phyloP scores from a whole-genome alignment of 1,140 invertebrate species.

The Sitophilus oryzae region DNA sequence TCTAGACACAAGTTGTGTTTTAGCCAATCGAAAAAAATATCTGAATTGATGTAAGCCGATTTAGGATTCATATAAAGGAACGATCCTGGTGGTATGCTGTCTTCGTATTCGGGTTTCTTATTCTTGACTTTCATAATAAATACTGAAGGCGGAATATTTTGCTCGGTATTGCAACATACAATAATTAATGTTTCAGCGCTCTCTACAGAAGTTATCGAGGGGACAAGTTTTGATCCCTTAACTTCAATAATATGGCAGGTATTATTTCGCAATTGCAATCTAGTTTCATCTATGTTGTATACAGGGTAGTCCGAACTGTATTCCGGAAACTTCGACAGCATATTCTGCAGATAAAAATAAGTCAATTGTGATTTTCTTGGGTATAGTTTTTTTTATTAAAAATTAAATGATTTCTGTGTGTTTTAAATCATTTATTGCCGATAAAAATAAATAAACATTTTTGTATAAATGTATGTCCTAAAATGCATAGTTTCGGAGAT shows the following conservation, averaged over 20 bases:
- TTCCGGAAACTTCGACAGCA: too few relatives aligned
- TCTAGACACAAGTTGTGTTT: slow-evolving; percentile 19
- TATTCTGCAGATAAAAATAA: too few relatives aligned
- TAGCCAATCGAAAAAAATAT: slow-evolving; percentile 33
- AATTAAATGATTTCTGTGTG: too few relatives aligned
- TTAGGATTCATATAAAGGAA: slow-evolving; percentile 32
- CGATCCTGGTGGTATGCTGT: slow-evolving; percentile 34
- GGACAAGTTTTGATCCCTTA: slow-evolving; percentile 16
- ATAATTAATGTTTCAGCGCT: slow-evolving; percentile 41
- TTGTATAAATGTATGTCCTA: too few relatives aligned
- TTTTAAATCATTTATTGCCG: too few relatives aligned
- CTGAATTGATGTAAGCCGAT: slow-evolving; percentile 38
- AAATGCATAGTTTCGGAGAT: too few relatives aligned
- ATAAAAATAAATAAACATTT: too few relatives aligned
- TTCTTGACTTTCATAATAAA: slow-evolving; percentile 40
- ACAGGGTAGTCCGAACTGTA: too few relatives aligned
- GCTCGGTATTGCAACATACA: slow-evolving; percentile 35
- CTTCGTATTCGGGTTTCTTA: slow-evolving; percentile 39
- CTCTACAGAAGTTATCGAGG: slow-evolving; percentile 9
- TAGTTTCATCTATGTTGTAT: slow-evolving; percentile 35
- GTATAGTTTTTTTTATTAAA: too few relatives aligned
- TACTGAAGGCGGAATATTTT: slow-evolving; percentile 35
- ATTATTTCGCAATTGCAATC: slow-evolving; percentile 25
- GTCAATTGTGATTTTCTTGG: too few relatives aligned
- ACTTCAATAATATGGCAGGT: slow-evolving; percentile 14